A percentile compares a stretch with the other conserved stretches of the same genome.
Evolutionary conservation across 2,113 vertebrate species (phyloP).

Genomic region (Xerus inauris): DNA sequence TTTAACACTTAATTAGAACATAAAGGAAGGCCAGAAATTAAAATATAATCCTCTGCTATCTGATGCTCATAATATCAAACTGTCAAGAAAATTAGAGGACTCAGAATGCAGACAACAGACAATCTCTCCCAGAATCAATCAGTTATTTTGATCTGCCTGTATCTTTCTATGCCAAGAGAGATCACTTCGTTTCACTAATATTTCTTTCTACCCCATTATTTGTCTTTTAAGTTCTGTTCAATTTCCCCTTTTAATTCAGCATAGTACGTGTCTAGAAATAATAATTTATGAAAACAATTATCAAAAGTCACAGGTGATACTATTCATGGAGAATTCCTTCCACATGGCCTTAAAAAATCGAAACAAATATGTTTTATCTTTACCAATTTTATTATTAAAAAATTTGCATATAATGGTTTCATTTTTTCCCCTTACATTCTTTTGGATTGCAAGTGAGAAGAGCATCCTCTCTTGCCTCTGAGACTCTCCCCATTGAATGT

Average conservation of each 20-base stretch:
- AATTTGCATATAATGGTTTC: not conserved
- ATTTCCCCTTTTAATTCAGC: not conserved
- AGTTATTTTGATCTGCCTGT: not conserved
- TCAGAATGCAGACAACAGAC: fast-evolving
- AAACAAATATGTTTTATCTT: not conserved
- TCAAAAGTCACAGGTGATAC: not conserved
- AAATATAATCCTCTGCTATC: not conserved
- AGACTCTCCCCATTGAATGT: not conserved
- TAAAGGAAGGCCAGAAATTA: not conserved
- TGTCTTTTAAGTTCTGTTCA: not conserved
- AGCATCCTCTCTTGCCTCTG: not conserved
- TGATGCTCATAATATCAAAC: not conserved
- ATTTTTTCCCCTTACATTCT: not conserved
- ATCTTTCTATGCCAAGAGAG: not conserved
- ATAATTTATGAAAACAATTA: not conserved
- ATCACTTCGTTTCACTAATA: not conserved
- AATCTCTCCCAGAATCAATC: not conserved
- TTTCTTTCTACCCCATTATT: not conserved
- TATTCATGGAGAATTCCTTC: not conserved
- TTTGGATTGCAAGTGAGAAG: not conserved
- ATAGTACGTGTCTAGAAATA: not conserved
- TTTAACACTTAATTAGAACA: not conserved
- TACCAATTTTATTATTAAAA: not conserved
- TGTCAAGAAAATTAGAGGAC: not conserved
- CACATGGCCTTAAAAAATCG: not conserved